Conservation (phyloP, 1,140 invertebrate genomes). For the Lucilia cuprina region DNA sequence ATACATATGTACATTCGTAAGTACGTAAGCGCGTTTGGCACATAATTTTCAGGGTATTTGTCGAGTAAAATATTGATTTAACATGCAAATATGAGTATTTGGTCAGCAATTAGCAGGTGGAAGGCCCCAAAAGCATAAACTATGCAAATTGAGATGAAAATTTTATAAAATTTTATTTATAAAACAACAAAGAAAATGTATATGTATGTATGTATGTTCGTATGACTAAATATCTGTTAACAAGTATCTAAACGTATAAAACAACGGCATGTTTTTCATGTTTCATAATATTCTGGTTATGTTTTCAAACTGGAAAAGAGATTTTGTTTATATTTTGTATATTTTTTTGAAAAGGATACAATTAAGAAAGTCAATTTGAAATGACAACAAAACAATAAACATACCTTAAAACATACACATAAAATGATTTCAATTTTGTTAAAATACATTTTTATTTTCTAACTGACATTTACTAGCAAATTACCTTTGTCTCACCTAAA, state of each 20-base stretch:
- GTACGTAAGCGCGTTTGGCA: slow-evolving; percentile 1
- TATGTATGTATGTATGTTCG: too few relatives aligned
- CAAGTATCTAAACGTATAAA: too few relatives aligned
- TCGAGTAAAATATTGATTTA: background rate
- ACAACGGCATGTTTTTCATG: background rate
- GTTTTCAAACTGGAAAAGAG: too few relatives aligned
- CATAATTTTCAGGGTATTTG: background rate
- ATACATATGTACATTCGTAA: too few relatives aligned
- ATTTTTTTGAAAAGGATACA: background rate
- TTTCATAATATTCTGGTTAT: background rate
- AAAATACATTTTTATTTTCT: background rate
- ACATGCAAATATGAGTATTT: slow-evolving; percentile 29
- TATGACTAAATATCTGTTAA: too few relatives aligned
- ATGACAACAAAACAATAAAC: background rate
- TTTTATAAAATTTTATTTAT: background rate
- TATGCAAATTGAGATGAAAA: slow-evolving; percentile 7
- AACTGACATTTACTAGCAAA: background rate
- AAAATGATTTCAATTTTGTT: background rate
- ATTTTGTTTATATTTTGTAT: too few relatives aligned
- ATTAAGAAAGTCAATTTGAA: slow-evolving; percentile 1
- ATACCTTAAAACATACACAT: too few relatives aligned
- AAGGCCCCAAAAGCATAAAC: background rate
- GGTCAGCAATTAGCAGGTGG: slow-evolving; percentile 24
- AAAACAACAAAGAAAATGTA: too few relatives aligned
- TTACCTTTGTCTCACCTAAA: background rate